Evolutionary conservation across 2,888 invertebrate species (phyloP), one percentile per base, ranked within the genome.

Genomic region (Ophraella communa): DNA sequence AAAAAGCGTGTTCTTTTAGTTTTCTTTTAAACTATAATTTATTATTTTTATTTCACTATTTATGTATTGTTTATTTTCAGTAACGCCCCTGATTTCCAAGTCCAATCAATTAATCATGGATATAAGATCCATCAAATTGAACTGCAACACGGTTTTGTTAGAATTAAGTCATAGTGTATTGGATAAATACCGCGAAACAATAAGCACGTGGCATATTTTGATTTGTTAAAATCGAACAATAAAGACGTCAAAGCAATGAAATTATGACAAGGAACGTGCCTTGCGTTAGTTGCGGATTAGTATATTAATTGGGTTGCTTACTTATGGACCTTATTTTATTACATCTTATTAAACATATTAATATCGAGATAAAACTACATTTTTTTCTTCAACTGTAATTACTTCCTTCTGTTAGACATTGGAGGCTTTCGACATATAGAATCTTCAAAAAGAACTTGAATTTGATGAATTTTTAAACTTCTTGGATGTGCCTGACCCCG

Each of bases 111-210:
- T 23, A 58, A 35, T 56, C 59, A 59, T 52, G 62, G 57, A 44
- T 33, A 66, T 76, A 74, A 76, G 75, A 73, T 73, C 77, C 76
- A 74, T 75, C 74, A 77, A 77, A 76, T 76, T 76, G 74, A 73
- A 67, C 71, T 67, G 66, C 74, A 73, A 74, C 72, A 69, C 64
- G 73, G 76, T 76, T 77, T 72, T 74, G 67, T 69, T 66, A 69
- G 72, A 67, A 75, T 73, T 73, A 74, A 69, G 67, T 75, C 73
- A 73, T 72, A 67, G 68, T 69, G 52, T 51, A 65, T 62, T 61
- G 68, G 66, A 67, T 71, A 73, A 74, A 72, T 72, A 69, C 67
- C 69, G 61, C 69, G 71, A 73, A 74, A 73, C 72, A 73, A 73
- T 63, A 55, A 71, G 14, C 73, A 67, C 73, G 74, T 74, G 74